Conservation (phyloP, 37 sponge, comb jelly and placozoan genomes). For the Crambe crambe region DNA sequence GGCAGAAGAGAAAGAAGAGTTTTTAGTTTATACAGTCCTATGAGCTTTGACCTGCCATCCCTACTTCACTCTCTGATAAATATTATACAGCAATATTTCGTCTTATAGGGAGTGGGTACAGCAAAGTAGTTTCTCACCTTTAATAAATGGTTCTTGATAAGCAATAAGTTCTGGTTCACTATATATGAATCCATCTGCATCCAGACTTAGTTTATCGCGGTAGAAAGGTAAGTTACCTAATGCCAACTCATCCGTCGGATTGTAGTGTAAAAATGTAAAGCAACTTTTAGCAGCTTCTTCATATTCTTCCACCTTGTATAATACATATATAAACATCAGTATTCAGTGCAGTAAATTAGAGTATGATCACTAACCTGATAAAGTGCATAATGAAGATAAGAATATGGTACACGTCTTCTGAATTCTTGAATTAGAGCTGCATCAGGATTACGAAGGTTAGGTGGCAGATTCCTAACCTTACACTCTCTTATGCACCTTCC, state of each 20-base stretch:
- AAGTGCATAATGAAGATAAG: conserved; percentile 74
- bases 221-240: conserved; percentile 31
- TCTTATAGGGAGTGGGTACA: too few species aligned
- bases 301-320: background rate
- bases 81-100: too few species aligned
- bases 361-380: conserved; percentile 47
- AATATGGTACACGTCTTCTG: conserved; percentile 34
- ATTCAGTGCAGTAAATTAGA: background rate
- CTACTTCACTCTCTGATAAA: too few species aligned
- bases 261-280: conserved; percentile 44
- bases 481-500: conserved; percentile 61
- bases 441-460: conserved; percentile 32
- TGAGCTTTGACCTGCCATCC: too few species aligned
- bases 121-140: too few species aligned
- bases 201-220: conserved; percentile 29
- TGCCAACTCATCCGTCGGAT: conserved; percentile 23
- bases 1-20: too few species aligned
- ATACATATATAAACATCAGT: background rate
- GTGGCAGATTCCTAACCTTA: conserved; percentile 34
- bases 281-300: conserved; percentile 26
- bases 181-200: conserved; percentile 24
- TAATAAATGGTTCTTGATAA: conserved; percentile 24
- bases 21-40: too few species aligned
- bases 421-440: background rate
- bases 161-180: conserved; percentile 34